Evolutionary conservation across 2,888 invertebrate species (phyloP).

Genomic region (Ophioninae sp.): DNA sequence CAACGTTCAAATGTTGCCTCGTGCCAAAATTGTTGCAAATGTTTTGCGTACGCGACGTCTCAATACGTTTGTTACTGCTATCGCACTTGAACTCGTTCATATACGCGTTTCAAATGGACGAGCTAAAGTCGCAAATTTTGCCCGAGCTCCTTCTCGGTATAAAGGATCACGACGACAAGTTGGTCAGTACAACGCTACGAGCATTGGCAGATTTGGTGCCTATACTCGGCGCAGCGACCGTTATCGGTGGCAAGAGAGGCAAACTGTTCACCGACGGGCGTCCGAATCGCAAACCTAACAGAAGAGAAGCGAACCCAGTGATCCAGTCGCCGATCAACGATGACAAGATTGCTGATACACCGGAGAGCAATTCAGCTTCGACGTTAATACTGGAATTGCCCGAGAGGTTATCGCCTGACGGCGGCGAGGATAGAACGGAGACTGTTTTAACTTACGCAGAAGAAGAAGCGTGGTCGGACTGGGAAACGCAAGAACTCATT

Average conservation of each 20-base stretch:
- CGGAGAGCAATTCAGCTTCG: constrained; percentile 37
- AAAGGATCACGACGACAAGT: constrained; percentile 91
- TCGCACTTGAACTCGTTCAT: constrained; percentile 90
- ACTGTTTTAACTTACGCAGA: constrained; percentile 78
- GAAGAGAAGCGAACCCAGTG: constrained; percentile 66
- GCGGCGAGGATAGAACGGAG: constrained; percentile 87
- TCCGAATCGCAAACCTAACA: constrained; percentile 83
- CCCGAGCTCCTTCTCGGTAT: constrained; percentile 95
- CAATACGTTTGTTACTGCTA: constrained; percentile 90
- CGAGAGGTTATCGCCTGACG: constrained; percentile 91
- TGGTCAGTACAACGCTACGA: constrained; percentile 91
- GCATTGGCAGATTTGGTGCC: constrained; percentile 93
- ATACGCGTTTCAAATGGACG: constrained; percentile 88
- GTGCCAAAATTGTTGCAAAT: constrained; percentile 90
- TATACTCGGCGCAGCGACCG: constrained; percentile 91
- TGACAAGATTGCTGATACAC: constrained; percentile 27
- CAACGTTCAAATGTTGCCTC: constrained; percentile 88
- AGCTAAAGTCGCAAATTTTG: constrained; percentile 89
- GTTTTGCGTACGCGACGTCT: constrained; percentile 92
- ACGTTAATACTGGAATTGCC: constrained; percentile 82
- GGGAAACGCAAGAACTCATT: constrained; percentile 85
- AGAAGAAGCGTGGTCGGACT: constrained; percentile 91
- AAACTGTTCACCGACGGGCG: constrained; percentile 93
- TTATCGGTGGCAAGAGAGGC: constrained; percentile 90
- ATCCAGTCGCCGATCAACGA: constrained; percentile 28